Evolutionary conservation across 2,888 invertebrate species (phyloP).

Genomic region (Acronicta leporina): DNA sequence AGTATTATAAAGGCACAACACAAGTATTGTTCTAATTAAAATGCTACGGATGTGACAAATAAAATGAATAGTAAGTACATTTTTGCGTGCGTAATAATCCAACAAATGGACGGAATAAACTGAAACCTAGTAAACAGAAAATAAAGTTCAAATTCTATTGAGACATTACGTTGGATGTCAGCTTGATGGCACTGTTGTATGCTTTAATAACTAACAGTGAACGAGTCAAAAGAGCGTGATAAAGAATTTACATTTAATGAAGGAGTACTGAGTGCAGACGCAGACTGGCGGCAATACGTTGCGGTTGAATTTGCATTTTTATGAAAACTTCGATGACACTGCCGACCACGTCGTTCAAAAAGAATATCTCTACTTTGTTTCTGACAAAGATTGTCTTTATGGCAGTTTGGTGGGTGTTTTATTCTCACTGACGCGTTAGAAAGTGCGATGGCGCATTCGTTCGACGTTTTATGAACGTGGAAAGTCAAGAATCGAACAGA

Average conservation of each 20-base stretch:
- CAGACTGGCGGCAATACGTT: constrained; percentile 66
- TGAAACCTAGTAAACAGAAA: not conserved
- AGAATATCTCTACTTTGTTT: constrained; percentile 58
- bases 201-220: constrained; percentile 59
- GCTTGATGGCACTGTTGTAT: constrained; percentile 55
- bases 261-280: constrained; percentile 57
- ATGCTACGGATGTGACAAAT: constrained; percentile 52
- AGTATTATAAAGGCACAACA: constrained; percentile 21
- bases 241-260: constrained; percentile 75
- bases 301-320: constrained; percentile 73
- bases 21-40: constrained; percentile 53
- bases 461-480: constrained; percentile 59
- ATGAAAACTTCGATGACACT: constrained; percentile 70
- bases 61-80: constrained; percentile 57
- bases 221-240: constrained; percentile 62
- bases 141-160: constrained; percentile 48
- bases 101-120: constrained; percentile 12
- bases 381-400: constrained; percentile 61
- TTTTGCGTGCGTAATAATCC: constrained; percentile 56
- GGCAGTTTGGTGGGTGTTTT: constrained; percentile 58
- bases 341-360: constrained; percentile 58
- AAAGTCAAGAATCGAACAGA: constrained; percentile 55
- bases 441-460: constrained; percentile 51
- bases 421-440: constrained; percentile 32
- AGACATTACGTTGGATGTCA: constrained; percentile 22